Evolutionary conservation across 2,797 vertebrate species (phyloP).

Genomic region (Lepilemur septentrionalis): DNA sequence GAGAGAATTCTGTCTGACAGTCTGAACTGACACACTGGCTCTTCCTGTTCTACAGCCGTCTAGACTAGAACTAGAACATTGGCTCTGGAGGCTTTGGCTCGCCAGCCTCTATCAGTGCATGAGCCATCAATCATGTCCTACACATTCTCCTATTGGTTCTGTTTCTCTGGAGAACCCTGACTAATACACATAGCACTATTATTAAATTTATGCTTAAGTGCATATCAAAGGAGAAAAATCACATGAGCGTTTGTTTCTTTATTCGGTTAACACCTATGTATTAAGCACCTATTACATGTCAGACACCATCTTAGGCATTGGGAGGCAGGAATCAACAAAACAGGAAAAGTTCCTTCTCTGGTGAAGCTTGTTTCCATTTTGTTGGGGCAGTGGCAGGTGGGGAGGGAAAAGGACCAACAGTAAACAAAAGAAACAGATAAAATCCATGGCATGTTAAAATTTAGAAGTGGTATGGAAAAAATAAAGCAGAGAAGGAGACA

Average conservation of each 20-base stretch:
- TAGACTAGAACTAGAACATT: neutral
- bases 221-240: neutral
- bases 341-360: neutral
- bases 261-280: neutral
- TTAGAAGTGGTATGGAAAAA: neutral
- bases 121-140: neutral
- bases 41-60: neutral
- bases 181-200: neutral
- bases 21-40: neutral
- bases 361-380: neutral
- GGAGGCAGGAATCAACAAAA: neutral
- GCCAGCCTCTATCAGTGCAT: neutral
- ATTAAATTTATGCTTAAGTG: neutral
- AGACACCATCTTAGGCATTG: neutral
- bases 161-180: neutral
- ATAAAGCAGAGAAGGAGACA: neutral
- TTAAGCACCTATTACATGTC: neutral
- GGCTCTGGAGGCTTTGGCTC: neutral
- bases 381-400: neutral
- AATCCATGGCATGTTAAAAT: neutral
- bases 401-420: neutral
- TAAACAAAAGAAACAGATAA: neutral
- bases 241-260: neutral
- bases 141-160: neutral
- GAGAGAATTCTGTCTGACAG: neutral